Percentiles rank a stretch among this genome's conserved stretches.
Conservation (phyloP, 2,113 vertebrate genomes). For the Lota lota region DNA sequence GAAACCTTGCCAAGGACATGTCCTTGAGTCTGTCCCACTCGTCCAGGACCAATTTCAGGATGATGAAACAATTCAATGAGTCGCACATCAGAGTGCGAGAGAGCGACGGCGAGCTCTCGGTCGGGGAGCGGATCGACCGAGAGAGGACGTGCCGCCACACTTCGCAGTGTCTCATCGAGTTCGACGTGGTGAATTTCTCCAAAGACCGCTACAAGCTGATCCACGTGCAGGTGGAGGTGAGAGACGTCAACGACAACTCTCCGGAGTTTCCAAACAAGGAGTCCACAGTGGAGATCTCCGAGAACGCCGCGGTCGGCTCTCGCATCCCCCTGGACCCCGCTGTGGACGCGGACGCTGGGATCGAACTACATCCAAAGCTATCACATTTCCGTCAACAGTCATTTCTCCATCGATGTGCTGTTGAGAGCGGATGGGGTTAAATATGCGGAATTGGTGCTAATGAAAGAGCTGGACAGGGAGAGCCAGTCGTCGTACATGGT, state of each 20-base stretch:
- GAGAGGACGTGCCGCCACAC: constrained; percentile 85
- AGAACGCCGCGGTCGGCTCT: constrained; percentile 84
- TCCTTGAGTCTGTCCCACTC: constrained; percentile 79
- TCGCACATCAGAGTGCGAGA: constrained; percentile 88
- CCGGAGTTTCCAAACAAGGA: constrained; percentile 85
- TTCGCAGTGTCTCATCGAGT: constrained; percentile 84
- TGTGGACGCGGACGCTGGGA: constrained; percentile 86
- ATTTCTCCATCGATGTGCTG: constrained; percentile 89
- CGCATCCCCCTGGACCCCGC: constrained; percentile 87
- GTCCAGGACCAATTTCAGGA: constrained; percentile 85
- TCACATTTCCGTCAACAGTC: constrained; percentile 87
- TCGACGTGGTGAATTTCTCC: constrained; percentile 92
- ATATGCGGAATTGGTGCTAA: constrained; percentile 90
- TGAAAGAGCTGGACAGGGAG: constrained; percentile 90
- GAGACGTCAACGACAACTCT: constrained; percentile 91
- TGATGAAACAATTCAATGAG: constrained; percentile 93
- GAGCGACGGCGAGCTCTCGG: constrained; percentile 86
- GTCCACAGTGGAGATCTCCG: constrained; percentile 84
- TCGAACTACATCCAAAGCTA: constrained; percentile 91
- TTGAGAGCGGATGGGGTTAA: constrained; percentile 89
- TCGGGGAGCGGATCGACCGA: constrained; percentile 88
- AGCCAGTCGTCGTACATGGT: constrained; percentile 82
- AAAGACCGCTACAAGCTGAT: constrained; percentile 89
- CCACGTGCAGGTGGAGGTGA: constrained; percentile 93
- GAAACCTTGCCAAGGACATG: constrained; percentile 90